These are phyloP conservation scores for Eupithecia vulgata DNA, from an alignment of 2,888 invertebrate genomes.

Conservation along the genomic window DNA sequence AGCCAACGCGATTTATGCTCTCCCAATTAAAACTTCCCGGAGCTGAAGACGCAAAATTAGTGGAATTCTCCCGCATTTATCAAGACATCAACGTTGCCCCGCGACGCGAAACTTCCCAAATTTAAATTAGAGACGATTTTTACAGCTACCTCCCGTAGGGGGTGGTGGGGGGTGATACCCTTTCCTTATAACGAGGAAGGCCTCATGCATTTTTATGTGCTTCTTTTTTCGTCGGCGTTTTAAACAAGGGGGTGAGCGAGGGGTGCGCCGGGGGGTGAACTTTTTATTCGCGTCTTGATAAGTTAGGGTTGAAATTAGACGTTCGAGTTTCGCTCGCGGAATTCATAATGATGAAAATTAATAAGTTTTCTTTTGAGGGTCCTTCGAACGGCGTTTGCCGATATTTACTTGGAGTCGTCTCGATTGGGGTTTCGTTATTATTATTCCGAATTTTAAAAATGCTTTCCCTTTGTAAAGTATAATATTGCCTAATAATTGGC, in stretches of 20 bases:
- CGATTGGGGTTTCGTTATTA: slow-evolving; percentile 40
- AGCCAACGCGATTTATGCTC: slow-evolving; percentile 76
- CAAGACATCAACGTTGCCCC: slow-evolving; percentile 82
- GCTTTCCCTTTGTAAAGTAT: slow-evolving; percentile 6
- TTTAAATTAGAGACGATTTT: slow-evolving; percentile 85
- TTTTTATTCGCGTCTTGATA: slow-evolving; percentile 85
- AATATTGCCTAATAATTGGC: neutral
- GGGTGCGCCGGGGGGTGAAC: slow-evolving; percentile 79
- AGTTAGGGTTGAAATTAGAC: slow-evolving; percentile 85
- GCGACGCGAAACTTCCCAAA: slow-evolving; percentile 83
- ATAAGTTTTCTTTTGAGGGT: slow-evolving; percentile 83
- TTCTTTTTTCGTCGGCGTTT: slow-evolving; percentile 85
- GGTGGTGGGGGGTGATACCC: slow-evolving; percentile 79
- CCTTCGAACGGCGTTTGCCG: slow-evolving; percentile 63
- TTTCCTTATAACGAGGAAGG: slow-evolving; percentile 85
- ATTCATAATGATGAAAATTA: slow-evolving; percentile 85
- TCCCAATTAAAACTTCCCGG: slow-evolving; percentile 82
- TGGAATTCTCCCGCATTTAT: slow-evolving; percentile 82
- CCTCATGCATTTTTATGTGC: slow-evolving; percentile 86
- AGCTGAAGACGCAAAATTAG: slow-evolving; percentile 81
- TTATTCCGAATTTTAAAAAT: slow-evolving; percentile 29
- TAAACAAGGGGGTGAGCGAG: slow-evolving; percentile 84
- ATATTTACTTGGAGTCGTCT: slow-evolving; percentile 52
- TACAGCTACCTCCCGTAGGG: slow-evolving; percentile 81
- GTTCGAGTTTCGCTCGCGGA: slow-evolving; percentile 84